A percentile compares a stretch with the other conserved stretches of the same genome.
Conservation (phyloP, 1,140 invertebrate genomes). For the Colletes gigas region DNA sequence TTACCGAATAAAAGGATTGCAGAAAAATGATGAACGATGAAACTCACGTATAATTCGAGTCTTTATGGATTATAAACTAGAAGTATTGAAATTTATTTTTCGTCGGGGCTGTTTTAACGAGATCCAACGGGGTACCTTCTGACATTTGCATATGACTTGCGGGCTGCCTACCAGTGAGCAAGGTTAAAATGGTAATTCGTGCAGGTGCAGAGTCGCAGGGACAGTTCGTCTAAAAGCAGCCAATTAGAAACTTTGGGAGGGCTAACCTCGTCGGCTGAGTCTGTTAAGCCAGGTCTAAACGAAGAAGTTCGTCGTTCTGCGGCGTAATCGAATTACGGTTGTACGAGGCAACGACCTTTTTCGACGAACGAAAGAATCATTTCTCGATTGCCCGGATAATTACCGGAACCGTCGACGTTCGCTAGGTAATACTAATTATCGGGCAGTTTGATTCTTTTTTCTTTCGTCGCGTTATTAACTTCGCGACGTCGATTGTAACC, state of each 20-base stretch:
- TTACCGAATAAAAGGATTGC: too few relatives aligned
- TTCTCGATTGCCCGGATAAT: conserved; percentile 2
- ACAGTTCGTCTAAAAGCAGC: conserved; percentile 69
- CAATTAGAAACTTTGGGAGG: conserved; percentile 73
- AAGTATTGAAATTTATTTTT: neutral
- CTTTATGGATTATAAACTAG: too few relatives aligned
- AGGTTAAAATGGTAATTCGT: conserved; percentile 65
- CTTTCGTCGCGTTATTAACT: too few relatives aligned
- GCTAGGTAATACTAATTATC: conserved; percentile 3
- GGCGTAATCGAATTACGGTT: conserved; percentile 52
- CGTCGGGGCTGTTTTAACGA: conserved; percentile 26
- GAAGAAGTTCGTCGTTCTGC: conserved; percentile 35
- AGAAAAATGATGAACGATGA: too few relatives aligned
- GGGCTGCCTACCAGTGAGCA: conserved; percentile 9
- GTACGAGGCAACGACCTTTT: conserved; percentile 17
- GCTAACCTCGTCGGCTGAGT: conserved; percentile 45
- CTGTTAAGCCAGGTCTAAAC: conserved; percentile 49
- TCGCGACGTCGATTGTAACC: too few relatives aligned
- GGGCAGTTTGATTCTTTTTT: too few relatives aligned
- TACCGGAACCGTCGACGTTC: neutral
- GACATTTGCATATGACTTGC: conserved; percentile 62
- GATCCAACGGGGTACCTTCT: conserved; percentile 13
- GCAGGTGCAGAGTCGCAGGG: conserved; percentile 6
- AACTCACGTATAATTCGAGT: too few relatives aligned
- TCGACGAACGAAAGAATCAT: neutral